Base-by-base conservation (phyloP, 2,888 invertebrate genomes). In the Phymatocera aterrima region DNA sequence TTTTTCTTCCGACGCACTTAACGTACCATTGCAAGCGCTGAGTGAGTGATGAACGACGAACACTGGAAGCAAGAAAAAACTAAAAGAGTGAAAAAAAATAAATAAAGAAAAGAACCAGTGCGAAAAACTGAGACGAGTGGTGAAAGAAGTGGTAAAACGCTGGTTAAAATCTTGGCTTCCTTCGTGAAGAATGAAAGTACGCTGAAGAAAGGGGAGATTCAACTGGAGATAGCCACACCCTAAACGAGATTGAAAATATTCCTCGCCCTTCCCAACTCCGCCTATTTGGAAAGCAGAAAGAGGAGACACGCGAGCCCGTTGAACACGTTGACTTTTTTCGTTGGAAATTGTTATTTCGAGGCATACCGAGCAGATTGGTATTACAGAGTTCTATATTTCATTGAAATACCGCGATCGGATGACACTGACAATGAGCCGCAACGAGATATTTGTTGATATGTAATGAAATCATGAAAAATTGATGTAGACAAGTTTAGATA, bases 191-290 rank as follows among this genome's bases (percentile, higher is more conserved):
- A 54, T 24, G 74, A 57, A 74, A 57, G 57, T 21, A 70, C 18
- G 24, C 8, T 48, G 24, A 74, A 74, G 18, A 57, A 57, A 40
- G 74, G 74, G 57, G 74, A 74, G 74, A 74, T 74, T 37, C 37
- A 21, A 74, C 37, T 57, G 70, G 28, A 51, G 74, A 57, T 74
- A 74, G 57, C 31, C 51, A 51, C 4, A 48, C 37, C 57, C 40
- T 57, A 8, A 46, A 74, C 74, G 54, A 74, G 74, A 74, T 74
- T 57, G 74, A 74, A 74, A 72, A 74, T 57, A 74, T 74, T 70
- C 70, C 24, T 57, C 74, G 40, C 34, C 54, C 24, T 37, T 8
- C 18, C 51, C 37, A n/a, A 5, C 34, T 61, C 5, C 46, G n/a
- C 43, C 24, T 24, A 51, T 18, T 18, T 18, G 4, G 21, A 51